Percentiles rank a stretch among this genome's conserved stretches.
Conservation (phyloP, 2,797 vertebrate genomes). For the Amblyopsis hoosieri region DNA sequence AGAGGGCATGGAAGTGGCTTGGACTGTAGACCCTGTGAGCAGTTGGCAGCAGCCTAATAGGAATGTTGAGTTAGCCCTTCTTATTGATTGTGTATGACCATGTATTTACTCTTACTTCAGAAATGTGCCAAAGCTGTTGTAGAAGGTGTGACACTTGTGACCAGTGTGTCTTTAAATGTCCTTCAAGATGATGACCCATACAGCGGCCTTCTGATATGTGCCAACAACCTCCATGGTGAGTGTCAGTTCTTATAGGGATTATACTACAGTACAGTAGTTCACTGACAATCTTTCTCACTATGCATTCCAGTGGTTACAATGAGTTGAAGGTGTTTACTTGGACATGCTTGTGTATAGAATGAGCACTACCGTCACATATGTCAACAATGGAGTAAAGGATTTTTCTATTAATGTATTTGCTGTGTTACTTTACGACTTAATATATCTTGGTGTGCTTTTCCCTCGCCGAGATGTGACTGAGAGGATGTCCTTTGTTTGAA, state of each 20-base stretch:
- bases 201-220: slow-evolving; percentile 79
- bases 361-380: too few relatives aligned
- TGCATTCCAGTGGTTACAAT: too few relatives aligned
- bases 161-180: slow-evolving; percentile 78
- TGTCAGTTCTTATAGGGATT: background rate
- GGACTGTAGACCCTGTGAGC: slow-evolving; percentile 75
- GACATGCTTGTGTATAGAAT: too few relatives aligned
- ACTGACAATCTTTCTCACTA: too few relatives aligned
- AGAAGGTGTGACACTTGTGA: slow-evolving; percentile 81
- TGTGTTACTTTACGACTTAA: too few relatives aligned
- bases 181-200: slow-evolving; percentile 83
- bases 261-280: background rate
- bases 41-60: background rate
- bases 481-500: background rate
- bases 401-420: too few relatives aligned
- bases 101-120: slow-evolving; percentile 43
- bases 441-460: background rate
- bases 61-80: background rate
- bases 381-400: too few relatives aligned
- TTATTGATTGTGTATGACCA: background rate
- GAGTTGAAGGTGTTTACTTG: too few relatives aligned
- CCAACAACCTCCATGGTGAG: slow-evolving; percentile 83
- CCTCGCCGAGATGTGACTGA: background rate
- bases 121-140: slow-evolving; percentile 79
- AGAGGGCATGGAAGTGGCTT: slow-evolving; percentile 77